Evolutionary conservation across 2,113 vertebrate species (phyloP), one percentile per base, ranked within the genome.

Genomic region (Carassius carassius): DNA sequence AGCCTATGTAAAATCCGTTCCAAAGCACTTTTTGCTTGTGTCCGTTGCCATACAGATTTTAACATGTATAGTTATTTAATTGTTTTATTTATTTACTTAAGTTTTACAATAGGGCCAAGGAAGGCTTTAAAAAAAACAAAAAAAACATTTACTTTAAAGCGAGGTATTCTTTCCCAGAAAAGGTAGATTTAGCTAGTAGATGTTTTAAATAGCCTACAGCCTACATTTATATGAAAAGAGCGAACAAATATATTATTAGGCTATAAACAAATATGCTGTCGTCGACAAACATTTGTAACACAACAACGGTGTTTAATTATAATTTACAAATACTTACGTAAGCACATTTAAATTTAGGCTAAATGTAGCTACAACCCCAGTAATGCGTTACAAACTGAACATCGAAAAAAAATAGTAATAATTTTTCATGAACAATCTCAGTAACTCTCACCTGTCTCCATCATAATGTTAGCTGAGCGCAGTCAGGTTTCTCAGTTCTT

Each of bases 401-500:
- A 5, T 78, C 12, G 19, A 58, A 49, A 11, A 58, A 19, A 77
- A 9, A 58, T 1, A 67, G 4, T 41, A 49, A 41, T 51, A 35
- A 0, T 70, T 75, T 62, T 56, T 19, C 8, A 65, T 3, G 47
- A 14, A 51, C 13, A 51, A 5, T 41, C 2, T 14, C 14, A 73
- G 12, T 12, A 65, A 35, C 73, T 73, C 83, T 88, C 58, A 86
- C 88, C 88, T 87, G 86, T 87, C 85, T 89, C 88, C 88, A 89
- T 89, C 81, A 84, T 87, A 72, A 65, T 85, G 69, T 75, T 37
- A 47, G 49, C 51, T 44, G 25, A 69, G 19, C 60, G 25, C 78
- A 65, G 47, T 29, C 41, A 62, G 51, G 54, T 78, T 25, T 77
- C 79, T 78, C 63, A 81, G 78, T 29, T 78, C 37, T 82, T 86